These are phyloP conservation scores for Phrynosoma blainvillii DNA, from an alignment of 2,113 vertebrate species.

Conservation along the genomic window DNA sequence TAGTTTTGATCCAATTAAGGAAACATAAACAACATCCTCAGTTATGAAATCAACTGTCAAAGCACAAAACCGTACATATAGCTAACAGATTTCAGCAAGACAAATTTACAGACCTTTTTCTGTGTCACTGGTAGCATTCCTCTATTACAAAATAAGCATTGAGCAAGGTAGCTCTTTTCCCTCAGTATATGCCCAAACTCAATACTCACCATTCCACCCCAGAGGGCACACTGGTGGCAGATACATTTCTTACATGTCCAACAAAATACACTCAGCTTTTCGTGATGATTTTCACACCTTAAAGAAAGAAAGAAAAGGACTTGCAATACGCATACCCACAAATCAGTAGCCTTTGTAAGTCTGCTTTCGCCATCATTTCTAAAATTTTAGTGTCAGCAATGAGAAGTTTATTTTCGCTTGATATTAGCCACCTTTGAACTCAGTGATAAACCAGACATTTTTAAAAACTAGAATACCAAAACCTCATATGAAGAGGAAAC, in stretches of 20 bases:
- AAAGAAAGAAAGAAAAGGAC: not conserved
- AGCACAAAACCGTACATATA: too few relatives aligned
- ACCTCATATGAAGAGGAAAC: not conserved
- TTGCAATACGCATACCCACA: not conserved
- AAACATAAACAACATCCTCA: not conserved
- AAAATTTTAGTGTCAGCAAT: not conserved
- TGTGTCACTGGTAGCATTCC: accelerated
- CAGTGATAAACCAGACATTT: too few relatives aligned
- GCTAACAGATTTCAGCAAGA: not conserved
- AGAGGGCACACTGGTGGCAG: conserved; percentile 98
- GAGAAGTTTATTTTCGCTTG: not conserved
- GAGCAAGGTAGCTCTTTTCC: not conserved
- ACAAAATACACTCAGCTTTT: conserved; percentile 98
- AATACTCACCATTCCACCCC: conserved; percentile 95
- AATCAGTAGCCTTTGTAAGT: not conserved
- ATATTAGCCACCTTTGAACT: not conserved
- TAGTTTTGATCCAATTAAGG: not conserved
- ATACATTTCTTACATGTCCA: conserved; percentile 99
- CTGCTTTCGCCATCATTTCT: not conserved
- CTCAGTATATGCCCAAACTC: not conserved
- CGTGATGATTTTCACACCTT: conserved; percentile 98
- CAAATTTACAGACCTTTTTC: accelerated
- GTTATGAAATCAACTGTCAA: too few relatives aligned
- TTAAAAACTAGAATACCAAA: too few relatives aligned
- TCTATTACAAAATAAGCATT: not conserved